These are phyloP conservation scores for Lipotes vexillifer DNA, from an alignment of 2,113 vertebrate species.

Conservation along the genomic window DNA sequence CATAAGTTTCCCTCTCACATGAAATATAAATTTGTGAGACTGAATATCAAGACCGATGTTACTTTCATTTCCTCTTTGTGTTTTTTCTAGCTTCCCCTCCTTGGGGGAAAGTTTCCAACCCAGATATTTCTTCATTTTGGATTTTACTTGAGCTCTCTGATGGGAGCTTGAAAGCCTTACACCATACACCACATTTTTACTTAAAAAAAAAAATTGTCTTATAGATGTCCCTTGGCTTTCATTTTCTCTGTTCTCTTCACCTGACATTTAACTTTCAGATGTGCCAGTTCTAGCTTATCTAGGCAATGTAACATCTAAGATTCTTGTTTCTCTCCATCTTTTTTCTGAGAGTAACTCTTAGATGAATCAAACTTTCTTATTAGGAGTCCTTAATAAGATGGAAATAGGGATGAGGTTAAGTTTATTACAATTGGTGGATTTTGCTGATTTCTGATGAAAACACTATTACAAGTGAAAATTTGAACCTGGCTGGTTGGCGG, in stretches of 20 bases:
- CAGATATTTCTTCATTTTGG: constrained; percentile 46
- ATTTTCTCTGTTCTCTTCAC: not conserved
- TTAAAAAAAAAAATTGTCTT: not conserved
- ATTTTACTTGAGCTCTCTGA: not conserved
- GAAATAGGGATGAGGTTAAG: not conserved
- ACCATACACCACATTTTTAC: not conserved
- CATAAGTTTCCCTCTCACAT: not conserved
- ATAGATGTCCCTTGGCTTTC: not conserved
- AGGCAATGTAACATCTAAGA: not conserved
- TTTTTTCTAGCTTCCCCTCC: constrained; percentile 35
- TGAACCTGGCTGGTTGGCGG: not conserved
- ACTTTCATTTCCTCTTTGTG: constrained; percentile 40
- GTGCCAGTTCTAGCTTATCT: not conserved
- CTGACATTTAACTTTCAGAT: not conserved
- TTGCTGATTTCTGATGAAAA: not conserved
- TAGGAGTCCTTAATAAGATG: not conserved
- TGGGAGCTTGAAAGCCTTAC: not conserved
- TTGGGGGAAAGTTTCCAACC: constrained; percentile 23
- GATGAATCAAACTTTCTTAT: not conserved
- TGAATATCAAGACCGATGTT: not conserved
- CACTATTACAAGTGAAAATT: not conserved
- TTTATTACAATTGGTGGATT: not conserved
- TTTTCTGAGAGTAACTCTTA: not conserved
- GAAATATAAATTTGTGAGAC: not conserved
- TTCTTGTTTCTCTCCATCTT: not conserved